phyloP scores from a whole-genome alignment of 1,140 invertebrate species.

The Cotesia chilonis region DNA sequence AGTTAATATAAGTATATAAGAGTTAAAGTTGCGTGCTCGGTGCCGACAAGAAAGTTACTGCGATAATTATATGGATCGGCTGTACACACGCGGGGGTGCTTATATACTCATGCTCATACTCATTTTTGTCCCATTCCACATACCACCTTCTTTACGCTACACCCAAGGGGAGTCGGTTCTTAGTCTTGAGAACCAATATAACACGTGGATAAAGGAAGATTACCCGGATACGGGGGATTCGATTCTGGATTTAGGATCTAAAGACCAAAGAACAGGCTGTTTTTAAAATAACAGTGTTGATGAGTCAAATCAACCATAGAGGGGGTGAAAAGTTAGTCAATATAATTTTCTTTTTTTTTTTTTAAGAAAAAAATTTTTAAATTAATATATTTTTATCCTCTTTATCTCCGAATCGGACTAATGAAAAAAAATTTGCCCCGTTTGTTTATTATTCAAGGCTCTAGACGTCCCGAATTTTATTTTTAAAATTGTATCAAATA shows the following conservation, averaged over 20 bases:
- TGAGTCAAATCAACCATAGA: slow-evolving; percentile 59
- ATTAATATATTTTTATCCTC: too few relatives aligned
- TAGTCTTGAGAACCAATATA: neutral
- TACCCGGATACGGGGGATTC: slow-evolving; percentile 33
- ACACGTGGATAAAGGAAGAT: neutral
- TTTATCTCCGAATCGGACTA: too few relatives aligned
- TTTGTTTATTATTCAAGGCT: too few relatives aligned
- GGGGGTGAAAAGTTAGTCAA: slow-evolving; percentile 44
- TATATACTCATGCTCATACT: neutral
- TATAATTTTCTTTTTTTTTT: slow-evolving; percentile 15
- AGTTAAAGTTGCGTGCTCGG: slow-evolving; percentile 33
- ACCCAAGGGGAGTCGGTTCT: too few relatives aligned
- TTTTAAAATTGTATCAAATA: too few relatives aligned
- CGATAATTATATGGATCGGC: slow-evolving; percentile 50
- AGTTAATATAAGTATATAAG: slow-evolving; percentile 24
- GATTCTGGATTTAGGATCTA: slow-evolving; percentile 50
- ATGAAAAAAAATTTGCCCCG: too few relatives aligned
- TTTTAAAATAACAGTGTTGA: slow-evolving; percentile 51
- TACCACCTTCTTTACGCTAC: too few relatives aligned
- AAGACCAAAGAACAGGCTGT: slow-evolving; percentile 38
- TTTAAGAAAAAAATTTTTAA: too few relatives aligned
- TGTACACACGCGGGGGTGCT: neutral
- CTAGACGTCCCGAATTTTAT: too few relatives aligned
- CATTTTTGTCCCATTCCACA: too few relatives aligned
- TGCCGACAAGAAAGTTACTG: slow-evolving; percentile 45